Evolutionary conservation across 2,113 vertebrate species (phyloP).

Genomic region (Pangasianodon hypophthalmus): DNA sequence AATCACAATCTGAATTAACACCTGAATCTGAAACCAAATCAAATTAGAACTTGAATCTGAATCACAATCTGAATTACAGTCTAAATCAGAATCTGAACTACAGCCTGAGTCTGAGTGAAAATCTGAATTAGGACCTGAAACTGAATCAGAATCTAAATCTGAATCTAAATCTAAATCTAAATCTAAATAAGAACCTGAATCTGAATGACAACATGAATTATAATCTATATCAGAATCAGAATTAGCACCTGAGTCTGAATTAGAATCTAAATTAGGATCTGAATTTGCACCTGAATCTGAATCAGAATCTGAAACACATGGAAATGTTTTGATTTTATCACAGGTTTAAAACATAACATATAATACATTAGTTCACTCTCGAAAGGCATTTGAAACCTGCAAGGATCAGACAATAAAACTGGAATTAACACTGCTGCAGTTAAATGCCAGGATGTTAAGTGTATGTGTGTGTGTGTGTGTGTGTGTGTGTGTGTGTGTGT

Average conservation of each 20-base stretch:
- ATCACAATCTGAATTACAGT: background rate
- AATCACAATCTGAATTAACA: background rate
- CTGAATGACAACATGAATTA: background rate
- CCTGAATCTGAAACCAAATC: background rate
- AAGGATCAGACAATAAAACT: background rate
- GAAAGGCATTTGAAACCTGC: background rate
- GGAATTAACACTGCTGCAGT: background rate
- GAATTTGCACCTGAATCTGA: background rate
- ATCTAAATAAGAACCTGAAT: background rate
- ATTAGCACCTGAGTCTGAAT: background rate
- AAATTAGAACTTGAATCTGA: background rate
- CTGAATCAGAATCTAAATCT: background rate
- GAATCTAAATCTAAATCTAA: background rate
- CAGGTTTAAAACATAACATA: background rate
- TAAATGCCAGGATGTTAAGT: background rate
- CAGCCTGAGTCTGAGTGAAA: background rate
- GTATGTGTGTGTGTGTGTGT: slow-evolving; percentile 36
- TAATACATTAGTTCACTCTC: background rate
- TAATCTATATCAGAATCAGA: background rate
- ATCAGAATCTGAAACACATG: background rate
- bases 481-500: slow-evolving; percentile 48
- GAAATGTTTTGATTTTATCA: background rate
- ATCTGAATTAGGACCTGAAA: background rate
- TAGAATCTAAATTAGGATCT: background rate
- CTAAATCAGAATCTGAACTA: background rate